These are phyloP conservation scores for Belgica antarctica DNA, from an alignment of 2,888 invertebrate genomes.

Conservation along the genomic window DNA sequence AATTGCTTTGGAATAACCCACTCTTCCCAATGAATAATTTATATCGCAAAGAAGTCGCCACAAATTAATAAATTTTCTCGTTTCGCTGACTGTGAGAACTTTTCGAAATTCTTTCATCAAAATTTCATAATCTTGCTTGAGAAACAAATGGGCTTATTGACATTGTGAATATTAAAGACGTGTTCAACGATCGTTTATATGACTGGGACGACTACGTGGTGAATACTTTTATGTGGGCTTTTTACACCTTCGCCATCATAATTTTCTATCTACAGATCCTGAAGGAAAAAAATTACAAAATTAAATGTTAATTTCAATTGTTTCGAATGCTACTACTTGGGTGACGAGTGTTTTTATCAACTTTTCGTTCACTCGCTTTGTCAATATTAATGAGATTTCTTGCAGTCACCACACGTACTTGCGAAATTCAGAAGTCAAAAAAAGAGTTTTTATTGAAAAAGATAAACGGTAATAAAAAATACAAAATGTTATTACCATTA, in stretches of 20 bases:
- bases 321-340: constrained; percentile 1
- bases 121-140: constrained; percentile 13
- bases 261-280: too few species aligned
- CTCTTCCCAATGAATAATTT: constrained; percentile 17
- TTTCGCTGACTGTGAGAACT: constrained; percentile 38
- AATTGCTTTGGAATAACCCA: constrained; percentile 22
- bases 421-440: constrained; percentile 41
- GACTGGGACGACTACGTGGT: too few species aligned
- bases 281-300: too few species aligned
- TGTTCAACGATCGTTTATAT: too few species aligned
- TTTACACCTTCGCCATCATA: constrained; percentile 38
- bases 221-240: constrained; percentile 5
- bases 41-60: constrained; percentile 32
- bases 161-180: constrained; percentile 28
- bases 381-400: constrained; percentile 22
- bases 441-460: constrained; percentile 23
- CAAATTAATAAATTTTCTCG: constrained; percentile 40
- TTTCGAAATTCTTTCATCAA: constrained; percentile 40
- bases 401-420: constrained; percentile 35
- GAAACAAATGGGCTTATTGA: constrained; percentile 27
- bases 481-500: constrained; percentile 36
- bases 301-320: constrained; percentile 29
- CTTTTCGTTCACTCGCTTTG: background rate
- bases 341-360: constrained; percentile 3
- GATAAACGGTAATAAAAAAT: constrained; percentile 12